Evolutionary conservation across 2,888 invertebrate species (phyloP).

Genomic region (Caenorhabditis sp.): DNA sequence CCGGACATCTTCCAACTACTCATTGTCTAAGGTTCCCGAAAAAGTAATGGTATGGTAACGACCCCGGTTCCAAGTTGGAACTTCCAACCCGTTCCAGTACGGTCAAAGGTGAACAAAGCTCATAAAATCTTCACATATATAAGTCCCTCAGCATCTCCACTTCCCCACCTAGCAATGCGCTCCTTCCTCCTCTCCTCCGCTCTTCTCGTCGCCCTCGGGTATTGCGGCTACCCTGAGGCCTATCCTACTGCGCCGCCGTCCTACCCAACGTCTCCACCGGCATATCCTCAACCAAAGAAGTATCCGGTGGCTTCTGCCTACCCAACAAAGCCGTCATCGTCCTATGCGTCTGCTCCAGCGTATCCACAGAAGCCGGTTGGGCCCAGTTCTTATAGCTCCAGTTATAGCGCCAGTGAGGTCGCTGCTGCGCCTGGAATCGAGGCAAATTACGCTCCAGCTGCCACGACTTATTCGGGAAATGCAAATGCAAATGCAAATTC

Average conservation of each 20-base stretch:
- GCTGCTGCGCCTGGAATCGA: not conserved
- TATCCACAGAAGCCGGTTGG: constrained; percentile 35
- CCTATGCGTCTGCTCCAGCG: constrained; percentile 26
- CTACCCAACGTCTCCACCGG: constrained; percentile 17
- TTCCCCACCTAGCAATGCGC: constrained; percentile 17
- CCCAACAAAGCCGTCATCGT: constrained; percentile 17
- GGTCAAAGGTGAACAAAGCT: not conserved
- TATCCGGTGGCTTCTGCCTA: constrained; percentile 5
- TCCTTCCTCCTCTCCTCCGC: constrained; percentile 25
- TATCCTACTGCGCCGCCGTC: constrained; percentile 11
- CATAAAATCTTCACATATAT: too few species aligned
- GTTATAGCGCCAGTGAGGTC: constrained; percentile 7
- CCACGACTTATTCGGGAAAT: constrained; percentile 26
- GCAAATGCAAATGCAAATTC: too few species aligned
- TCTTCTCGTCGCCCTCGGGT: constrained; percentile 15
- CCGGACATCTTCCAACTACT: too few species aligned
- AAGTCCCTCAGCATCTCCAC: constrained; percentile 1
- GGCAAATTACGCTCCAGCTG: constrained; percentile 16
- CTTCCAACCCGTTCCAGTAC: not conserved
- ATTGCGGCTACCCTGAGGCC: constrained; percentile 25
- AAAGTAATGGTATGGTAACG: not conserved
- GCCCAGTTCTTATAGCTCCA: not conserved
- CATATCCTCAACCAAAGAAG: not conserved
- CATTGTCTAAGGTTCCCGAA: not conserved
- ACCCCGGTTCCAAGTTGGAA: not conserved